Conservation (phyloP, 1,140 invertebrate species). For the Hyposmocoma kahamanoa region DNA sequence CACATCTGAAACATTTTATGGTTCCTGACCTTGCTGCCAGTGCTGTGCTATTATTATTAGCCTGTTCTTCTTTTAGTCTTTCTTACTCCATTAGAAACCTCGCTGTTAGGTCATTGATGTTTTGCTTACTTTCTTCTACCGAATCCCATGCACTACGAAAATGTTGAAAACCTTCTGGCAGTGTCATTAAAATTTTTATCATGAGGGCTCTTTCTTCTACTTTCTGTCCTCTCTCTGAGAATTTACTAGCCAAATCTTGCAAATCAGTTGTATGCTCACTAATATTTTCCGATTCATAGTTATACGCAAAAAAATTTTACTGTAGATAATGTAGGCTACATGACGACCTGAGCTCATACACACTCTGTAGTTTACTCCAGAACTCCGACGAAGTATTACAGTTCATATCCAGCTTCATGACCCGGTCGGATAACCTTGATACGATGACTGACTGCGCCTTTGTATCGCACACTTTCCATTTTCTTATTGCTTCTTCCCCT, state of each 20-base stretch:
- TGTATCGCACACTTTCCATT: background rate
- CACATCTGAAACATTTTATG: too few relatives aligned
- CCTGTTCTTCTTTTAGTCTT: background rate
- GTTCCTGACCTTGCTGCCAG: background rate
- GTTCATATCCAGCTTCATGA: background rate
- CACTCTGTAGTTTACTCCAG: background rate
- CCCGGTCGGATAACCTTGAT: background rate
- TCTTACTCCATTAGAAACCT: background rate
- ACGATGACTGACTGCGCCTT: background rate
- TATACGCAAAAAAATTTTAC: too few relatives aligned
- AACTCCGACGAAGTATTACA: background rate
- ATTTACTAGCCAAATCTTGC: background rate
- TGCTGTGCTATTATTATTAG: background rate
- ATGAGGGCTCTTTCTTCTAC: background rate
- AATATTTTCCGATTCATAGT: too few relatives aligned
- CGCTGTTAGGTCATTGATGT: background rate
- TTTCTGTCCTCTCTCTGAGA: background rate
- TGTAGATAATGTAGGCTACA: background rate
- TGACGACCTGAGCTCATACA: background rate
- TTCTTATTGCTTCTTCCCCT: background rate
- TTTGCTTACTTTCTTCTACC: background rate
- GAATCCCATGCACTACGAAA: background rate
- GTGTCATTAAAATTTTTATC: background rate
- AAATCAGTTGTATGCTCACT: too few relatives aligned
- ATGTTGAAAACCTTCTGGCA: background rate